Percentiles rank a stretch among this genome's conserved stretches.
These are phyloP conservation scores for Drosophila aff. DNA, from an alignment of 1,140 invertebrate genomes.

Conservation along the genomic window DNA sequence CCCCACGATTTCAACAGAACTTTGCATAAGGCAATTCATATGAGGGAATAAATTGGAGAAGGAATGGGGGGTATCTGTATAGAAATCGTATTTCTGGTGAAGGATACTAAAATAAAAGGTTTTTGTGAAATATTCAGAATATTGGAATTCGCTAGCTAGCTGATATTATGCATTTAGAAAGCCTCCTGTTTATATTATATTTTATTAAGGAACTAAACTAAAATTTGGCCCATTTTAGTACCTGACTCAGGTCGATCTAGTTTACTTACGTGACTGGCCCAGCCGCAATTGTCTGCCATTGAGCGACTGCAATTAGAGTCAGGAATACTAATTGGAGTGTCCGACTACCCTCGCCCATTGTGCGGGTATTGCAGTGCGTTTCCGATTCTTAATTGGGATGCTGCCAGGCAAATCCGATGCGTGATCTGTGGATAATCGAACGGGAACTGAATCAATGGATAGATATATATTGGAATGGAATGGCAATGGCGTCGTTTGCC, in stretches of 20 bases:
- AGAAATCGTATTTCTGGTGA: background rate
- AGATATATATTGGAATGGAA: constrained; percentile 18
- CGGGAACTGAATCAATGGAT: constrained; percentile 22
- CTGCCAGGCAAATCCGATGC: constrained; percentile 41
- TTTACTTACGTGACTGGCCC: constrained; percentile 62
- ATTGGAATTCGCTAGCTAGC: no score
- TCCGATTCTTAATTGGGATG: constrained; percentile 42
- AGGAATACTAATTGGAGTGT: constrained; percentile 52
- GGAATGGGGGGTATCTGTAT: background rate
- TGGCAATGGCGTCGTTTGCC: constrained; percentile 37
- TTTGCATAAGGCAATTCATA: background rate
- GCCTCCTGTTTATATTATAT: background rate
- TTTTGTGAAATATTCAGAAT: no score
- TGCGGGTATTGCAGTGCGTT: constrained; percentile 28
- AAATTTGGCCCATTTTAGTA: background rate
- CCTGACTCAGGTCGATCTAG: background rate
- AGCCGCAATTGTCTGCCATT: constrained; percentile 38
- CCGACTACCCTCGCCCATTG: constrained; percentile 43
- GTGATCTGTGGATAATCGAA: constrained; percentile 42
- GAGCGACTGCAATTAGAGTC: constrained; percentile 58
- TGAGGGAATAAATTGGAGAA: background rate
- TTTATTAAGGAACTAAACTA: background rate
- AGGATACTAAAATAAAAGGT: background rate
- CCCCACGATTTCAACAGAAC: background rate
- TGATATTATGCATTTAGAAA: background rate